Evolutionary conservation across 2,113 vertebrate species (phyloP), one percentile per base, ranked within the genome.

Genomic region (Brienomyrus longianalis): DNA sequence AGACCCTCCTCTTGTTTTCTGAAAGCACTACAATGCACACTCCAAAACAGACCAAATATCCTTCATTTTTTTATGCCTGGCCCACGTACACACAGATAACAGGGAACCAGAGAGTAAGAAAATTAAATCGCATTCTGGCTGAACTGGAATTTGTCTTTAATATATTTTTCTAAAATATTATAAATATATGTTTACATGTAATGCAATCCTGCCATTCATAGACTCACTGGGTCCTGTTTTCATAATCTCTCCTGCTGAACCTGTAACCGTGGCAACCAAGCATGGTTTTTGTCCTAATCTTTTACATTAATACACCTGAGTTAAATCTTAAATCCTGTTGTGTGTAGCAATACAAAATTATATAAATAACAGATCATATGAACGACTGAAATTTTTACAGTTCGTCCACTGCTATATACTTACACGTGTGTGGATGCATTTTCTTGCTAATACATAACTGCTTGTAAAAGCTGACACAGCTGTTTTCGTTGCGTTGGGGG

Each of bases 261-360:
- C 94, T 90, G 94, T 94, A 92, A 92, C 94, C 93, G 92, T 92
- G 92, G 93, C 93, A 94, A 93, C 93, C 88, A 21, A 31, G 13
- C 39, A n/a, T 31, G n/a, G 3, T 59, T 88, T 62, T 39, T 59
- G 31, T 27, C 51, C 48, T 86, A 86, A 87, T 87, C 27, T 54
- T 31, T 52, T 35, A 39, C 3, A 43, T 15, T n/a, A 52, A 52
- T n/a, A 31, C 50, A 19, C 51, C 56, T 13, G 4, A 13, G 51
- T 87, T 54, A 87, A 87, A 87, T 54, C 43, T 5, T 54, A 51
- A 39, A 43, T 19, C 83, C 3, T 84, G 43, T 8, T 84, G 19
- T 45, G 39, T 45, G 7, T 9, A 31, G 47, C n/a, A 27, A 70
- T 70, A 31, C 62, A 70, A 70, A 13, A 70, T 31, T 5, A 27